Base-by-base conservation (phyloP, 2,888 invertebrate species). In the Tetheella fluctuosa region DNA sequence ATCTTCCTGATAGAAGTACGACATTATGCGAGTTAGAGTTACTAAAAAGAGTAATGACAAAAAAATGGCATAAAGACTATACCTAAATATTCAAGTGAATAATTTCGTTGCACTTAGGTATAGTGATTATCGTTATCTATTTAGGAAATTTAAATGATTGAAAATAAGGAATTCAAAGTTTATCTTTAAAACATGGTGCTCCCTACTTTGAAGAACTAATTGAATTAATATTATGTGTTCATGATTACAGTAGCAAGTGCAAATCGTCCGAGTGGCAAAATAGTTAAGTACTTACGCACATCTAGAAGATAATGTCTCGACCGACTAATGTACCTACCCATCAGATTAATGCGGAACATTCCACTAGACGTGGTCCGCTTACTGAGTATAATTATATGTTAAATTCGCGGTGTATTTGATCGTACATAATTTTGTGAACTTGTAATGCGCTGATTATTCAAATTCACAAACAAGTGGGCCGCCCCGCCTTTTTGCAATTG, bases 401-500 rank as follows among this genome's bases (percentile, higher is more conserved):
- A 73, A 78, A 80, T 78, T 76, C 71, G 64, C 76, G 70, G 77
- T 80, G 81, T 78, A 79, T 86, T 84, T 81, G 77, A 77, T 78
- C 75, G 77, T 74, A 79, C 73, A 76, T 79, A 83, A 84, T 85
- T 83, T 84, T 84, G 79, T 78, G 77, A 81, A 81, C 78, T 81
- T 82, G 83, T 89, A 89, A 88, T 86, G 77, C 74, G 77, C 64
- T 81, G 84, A 91, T 91, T 90, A 91, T 88, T 91, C 89, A 92
- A 91, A 91, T 89, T 86, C 85, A 76, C 79, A 72, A 83, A 85
- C 89, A 89, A 88, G 88, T 86, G 81, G 80, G 75, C 73, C 65
- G 77, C 71, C 69, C 85, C 92, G 91, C 92, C 93, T 85, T 86
- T 92, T 91, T 84, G 86, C 87, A 88, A 85, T 92, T 83, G 86